phyloP scores from a whole-genome alignment of 1,140 invertebrate species.

The Daktulosphaira vitifoliae region DNA sequence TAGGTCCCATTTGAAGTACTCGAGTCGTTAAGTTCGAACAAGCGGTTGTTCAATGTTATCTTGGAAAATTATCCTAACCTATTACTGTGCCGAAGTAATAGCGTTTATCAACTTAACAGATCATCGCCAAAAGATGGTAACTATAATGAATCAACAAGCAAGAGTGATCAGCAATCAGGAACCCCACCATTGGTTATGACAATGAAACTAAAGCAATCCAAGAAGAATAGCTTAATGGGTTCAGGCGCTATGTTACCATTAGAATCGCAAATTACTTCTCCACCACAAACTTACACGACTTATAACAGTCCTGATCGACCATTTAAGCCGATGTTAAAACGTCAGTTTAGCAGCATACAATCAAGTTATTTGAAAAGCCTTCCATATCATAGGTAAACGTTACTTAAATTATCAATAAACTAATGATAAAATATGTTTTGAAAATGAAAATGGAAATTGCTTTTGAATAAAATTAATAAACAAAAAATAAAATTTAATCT shows the following conservation, averaged over 20 bases:
- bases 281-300: neutral
- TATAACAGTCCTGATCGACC: conserved; percentile 15
- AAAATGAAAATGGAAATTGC: too few relatives aligned
- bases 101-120: conserved; percentile 50
- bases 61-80: conserved; percentile 65
- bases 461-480: too few relatives aligned
- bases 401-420: too few relatives aligned
- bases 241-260: neutral
- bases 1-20: conserved; percentile 60
- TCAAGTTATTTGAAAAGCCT: conserved; percentile 12
- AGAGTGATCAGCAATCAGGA: neutral
- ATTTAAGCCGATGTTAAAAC: neutral
- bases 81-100: conserved; percentile 60
- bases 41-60: conserved; percentile 50
- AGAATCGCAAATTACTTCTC: neutral
- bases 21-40: conserved; percentile 59
- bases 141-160: neutral
- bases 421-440: too few relatives aligned
- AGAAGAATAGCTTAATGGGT: neutral
- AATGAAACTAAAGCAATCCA: conserved; percentile 21
- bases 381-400: conserved; percentile 21
- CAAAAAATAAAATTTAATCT: too few relatives aligned
- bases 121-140: neutral
- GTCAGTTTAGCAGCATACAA: conserved; percentile 10
- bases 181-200: conserved; percentile 11